Conservation (phyloP, 2,113 vertebrate genomes). For the Plecotus auritus region DNA sequence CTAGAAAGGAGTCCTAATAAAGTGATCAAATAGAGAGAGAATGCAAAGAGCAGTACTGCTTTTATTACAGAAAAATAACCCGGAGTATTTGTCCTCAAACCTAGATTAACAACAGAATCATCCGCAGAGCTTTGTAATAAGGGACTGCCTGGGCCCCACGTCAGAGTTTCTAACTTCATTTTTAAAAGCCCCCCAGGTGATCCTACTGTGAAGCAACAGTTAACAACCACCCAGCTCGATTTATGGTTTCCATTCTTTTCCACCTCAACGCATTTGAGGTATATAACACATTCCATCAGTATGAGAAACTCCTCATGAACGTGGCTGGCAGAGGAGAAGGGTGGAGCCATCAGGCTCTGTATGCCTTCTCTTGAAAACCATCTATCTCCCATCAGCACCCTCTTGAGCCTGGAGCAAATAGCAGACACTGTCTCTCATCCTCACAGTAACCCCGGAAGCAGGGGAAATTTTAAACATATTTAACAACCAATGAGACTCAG, state of each 20-base stretch:
- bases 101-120: neutral
- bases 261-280: neutral
- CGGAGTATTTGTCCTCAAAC: neutral
- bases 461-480: neutral
- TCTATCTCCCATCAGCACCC: neutral
- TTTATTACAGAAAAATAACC: neutral
- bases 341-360: neutral
- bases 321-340: too few relatives aligned
- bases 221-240: neutral
- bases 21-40: neutral
- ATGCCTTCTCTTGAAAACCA: neutral
- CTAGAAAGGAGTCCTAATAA: neutral
- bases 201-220: neutral
- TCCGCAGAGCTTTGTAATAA: neutral
- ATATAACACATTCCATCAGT: neutral
- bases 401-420: neutral
- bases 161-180: neutral
- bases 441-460: neutral
- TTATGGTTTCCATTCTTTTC: neutral
- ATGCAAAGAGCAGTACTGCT: neutral
- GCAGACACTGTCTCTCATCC: neutral
- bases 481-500: neutral
- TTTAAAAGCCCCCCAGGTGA: neutral
- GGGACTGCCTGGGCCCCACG: too few relatives aligned
- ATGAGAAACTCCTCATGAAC: neutral